Evolutionary conservation across 2,797 vertebrate species (phyloP), one percentile per base, ranked within the genome.

Genomic region (Cossypha niveicapilla): DNA sequence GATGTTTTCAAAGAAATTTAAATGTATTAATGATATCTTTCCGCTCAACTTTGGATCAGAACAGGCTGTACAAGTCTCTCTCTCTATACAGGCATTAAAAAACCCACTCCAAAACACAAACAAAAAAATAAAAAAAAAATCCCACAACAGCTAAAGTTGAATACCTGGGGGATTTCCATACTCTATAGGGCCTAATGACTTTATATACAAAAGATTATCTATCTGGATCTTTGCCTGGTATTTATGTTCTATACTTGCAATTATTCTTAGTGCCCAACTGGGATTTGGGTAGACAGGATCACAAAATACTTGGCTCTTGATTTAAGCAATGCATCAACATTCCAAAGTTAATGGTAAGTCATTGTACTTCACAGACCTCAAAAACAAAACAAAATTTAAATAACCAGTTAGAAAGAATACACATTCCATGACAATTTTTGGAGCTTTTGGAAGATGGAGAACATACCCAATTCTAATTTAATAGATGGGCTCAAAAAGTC

Each of bases 101-200:
- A 44, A 7, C 1, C 1, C 18, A 35, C 16, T 5, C 7, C 7
- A 24, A 50, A 58, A 62, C 0, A 4, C 13, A 51, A 48, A 39
- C 1, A 2, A 9, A 54, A 35, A 22, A 58, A 18, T 4, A 0
- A 2, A 9, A 54, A 35, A 23, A 58, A 21, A 4, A 0, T 9
- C 6, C 18, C 28, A 63, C 8, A 79, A 24, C 2, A 44, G 10
- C 9, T 48, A 0, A 37, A 76, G 41, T 23, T 67, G 15, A 58
- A 63, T 48, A 74, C 9, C 10, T 22, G 1, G 9, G 11, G 11
- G 71, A 82, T 76, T 73, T 91, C 35, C 34, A 70, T 50, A 51
- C 11, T 13, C 41, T 60, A 7, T 13, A 60, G 22, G 25, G 18
- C 22, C 39, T 65, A 68, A 68, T 25, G 16, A 62, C 35, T 79